Evolutionary conservation across 2,888 invertebrate genomes (phyloP), one percentile per base, ranked within the genome.

Genomic region (Cryptocheilus praepositus): DNA sequence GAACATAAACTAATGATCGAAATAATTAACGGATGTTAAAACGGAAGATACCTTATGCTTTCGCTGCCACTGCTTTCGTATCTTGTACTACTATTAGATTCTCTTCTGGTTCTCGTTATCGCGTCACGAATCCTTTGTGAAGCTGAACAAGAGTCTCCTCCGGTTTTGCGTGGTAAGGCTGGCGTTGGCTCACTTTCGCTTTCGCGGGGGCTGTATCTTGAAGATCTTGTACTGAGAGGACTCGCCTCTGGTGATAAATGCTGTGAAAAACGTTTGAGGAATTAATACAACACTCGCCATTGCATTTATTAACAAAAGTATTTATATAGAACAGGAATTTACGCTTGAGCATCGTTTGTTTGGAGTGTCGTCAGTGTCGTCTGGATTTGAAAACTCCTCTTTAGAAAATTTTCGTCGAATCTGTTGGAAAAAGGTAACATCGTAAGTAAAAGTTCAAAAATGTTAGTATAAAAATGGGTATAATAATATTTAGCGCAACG

Each of bases 131-230:
- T 85, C 65, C 88, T 83, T 54, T 88, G 88, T n/a, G 88, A 88
- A 0, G 88, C 85, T 2, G 83, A 81, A 61, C 81, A 86, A 7
- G 88, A 88, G 59, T 88, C 88, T 16, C 76, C 71, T 44, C 77
- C 82, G 0, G 79, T 86, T 81, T 86, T 88, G 28, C 88, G 81
- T 0, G 88, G 86, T 36, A 88, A 74, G 2, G 87, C 88, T 0
- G 88, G 88, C 3, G 88, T 88, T 13, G 88, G 88, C 60, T 88
- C 88, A 68, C 88, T 88, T 71, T 88, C 88, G 74, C 88, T 88
- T 73, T 88, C 88, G 16, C 88, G 83, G 2, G 88, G 88, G 76
- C 88, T 88, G 73, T 88, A 88, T 53, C 85, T 83, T 7, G 88
- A 88, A 0, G 88, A 88, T 64, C 88, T 82, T 3, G 88, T 88